Evolutionary conservation across 2,113 vertebrate genomes (phyloP).

Genomic region (Hemichromis elongatus): DNA sequence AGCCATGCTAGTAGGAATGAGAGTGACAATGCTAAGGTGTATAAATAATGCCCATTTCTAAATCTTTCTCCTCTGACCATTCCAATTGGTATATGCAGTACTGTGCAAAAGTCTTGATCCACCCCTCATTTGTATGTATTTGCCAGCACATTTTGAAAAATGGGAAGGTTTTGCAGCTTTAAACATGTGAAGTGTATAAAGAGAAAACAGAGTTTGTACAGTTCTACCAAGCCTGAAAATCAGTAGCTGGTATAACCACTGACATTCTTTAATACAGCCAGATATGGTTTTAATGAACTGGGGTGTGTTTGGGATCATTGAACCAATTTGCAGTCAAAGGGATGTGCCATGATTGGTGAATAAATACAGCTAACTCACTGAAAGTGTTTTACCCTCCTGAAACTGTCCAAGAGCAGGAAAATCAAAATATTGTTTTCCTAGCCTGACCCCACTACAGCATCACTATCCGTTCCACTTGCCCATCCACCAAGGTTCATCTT

Average conservation of each 20-base stretch:
- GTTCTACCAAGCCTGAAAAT: not conserved
- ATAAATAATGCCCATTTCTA: not conserved
- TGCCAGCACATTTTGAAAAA: not conserved
- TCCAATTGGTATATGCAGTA: not conserved
- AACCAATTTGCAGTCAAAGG: not conserved
- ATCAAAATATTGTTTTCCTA: not conserved
- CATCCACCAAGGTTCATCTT: not conserved
- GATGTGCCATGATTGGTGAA: not conserved
- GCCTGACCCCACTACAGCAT: not conserved
- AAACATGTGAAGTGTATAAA: not conserved
- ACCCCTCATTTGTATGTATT: not conserved
- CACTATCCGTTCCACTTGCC: not conserved
- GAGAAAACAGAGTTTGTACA: not conserved
- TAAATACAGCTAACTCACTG: not conserved
- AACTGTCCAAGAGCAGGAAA: not conserved
- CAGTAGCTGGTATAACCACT: not conserved
- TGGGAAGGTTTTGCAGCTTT: not conserved
- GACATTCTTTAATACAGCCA: not conserved
- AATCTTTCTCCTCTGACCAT: not conserved
- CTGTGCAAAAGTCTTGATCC: not conserved
- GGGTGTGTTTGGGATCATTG: not conserved
- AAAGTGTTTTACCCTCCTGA: not conserved
- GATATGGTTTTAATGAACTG: not conserved
- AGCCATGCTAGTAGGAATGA: slow-evolving; percentile 11
- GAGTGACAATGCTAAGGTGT: not conserved